Evolutionary conservation across 2,113 vertebrate species (phyloP).

Genomic region (Brachyhypopomus gauderio): DNA sequence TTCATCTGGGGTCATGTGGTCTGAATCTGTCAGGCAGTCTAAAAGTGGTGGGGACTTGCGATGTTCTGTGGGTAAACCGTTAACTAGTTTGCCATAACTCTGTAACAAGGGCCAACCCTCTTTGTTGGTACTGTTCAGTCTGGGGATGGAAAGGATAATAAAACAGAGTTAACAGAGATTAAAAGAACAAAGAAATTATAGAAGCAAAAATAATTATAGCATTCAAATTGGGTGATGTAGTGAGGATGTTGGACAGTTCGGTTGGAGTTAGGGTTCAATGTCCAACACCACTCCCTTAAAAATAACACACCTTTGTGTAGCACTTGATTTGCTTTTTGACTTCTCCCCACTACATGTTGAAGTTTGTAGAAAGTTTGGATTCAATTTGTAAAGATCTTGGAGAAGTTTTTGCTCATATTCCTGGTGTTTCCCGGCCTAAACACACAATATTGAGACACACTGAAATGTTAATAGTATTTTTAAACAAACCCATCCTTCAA

Average conservation of each 20-base stretch:
- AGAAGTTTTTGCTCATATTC: constrained; percentile 99
- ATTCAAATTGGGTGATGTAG: too few species aligned
- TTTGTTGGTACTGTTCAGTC: constrained; percentile 89
- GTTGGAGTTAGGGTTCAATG: too few species aligned
- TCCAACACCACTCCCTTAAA: background rate
- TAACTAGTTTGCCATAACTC: constrained; percentile 85
- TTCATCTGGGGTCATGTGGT: constrained; percentile 86
- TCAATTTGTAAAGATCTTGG: constrained; percentile 98
- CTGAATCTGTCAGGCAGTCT: constrained; percentile 89
- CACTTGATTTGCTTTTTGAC: constrained; percentile 94
- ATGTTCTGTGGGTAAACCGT: constrained; percentile 86
- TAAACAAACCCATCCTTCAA: background rate
- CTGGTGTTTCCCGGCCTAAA: constrained; percentile 96
- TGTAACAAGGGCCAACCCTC: constrained; percentile 91
- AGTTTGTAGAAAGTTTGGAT: constrained; percentile 94
- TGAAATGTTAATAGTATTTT: background rate
- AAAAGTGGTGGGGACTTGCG: constrained; percentile 88
- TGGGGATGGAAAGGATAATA: constrained; percentile 60
- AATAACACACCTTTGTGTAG: constrained; percentile 88
- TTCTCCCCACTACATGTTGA: constrained; percentile 93
- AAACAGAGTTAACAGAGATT: background rate
- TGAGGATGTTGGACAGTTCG: too few species aligned
- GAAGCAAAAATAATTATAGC: too few species aligned
- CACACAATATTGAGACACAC: background rate
- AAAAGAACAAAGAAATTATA: too few species aligned